These are phyloP conservation scores for Scytalopus superciliaris DNA, from an alignment of 2,113 vertebrate genomes.

Conservation along the genomic window DNA sequence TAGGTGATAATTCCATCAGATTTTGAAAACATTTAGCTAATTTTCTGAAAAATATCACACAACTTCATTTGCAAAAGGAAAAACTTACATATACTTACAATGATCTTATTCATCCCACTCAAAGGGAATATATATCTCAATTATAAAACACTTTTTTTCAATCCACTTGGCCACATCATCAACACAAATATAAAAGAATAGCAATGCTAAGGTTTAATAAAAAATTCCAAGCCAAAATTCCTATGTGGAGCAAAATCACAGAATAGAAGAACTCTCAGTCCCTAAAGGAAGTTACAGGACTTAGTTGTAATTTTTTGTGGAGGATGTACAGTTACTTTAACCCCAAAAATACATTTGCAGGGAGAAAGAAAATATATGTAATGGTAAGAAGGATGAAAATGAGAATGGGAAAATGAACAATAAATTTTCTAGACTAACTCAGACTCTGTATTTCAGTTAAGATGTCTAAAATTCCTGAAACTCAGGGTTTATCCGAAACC, in stretches of 20 bases:
- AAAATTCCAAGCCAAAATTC: background rate
- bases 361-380: background rate
- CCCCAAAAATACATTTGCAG: fast-evolving
- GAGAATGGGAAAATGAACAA: background rate
- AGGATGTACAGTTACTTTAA: background rate
- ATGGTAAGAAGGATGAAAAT: background rate
- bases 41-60: background rate
- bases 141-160: background rate
- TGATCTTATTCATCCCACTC: background rate
- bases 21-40: background rate
- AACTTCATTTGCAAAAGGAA: background rate
- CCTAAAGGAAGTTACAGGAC: background rate
- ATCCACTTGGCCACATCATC: background rate
- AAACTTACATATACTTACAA: background rate
- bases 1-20: background rate
- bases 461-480: background rate
- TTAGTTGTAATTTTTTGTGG: background rate
- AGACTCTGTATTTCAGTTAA: background rate
- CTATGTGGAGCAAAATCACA: background rate
- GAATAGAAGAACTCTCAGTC: background rate
- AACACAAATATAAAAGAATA: background rate
- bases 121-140: background rate
- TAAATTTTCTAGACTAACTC: background rate
- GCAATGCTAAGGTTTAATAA: background rate
- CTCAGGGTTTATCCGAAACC: background rate